Conservation (phyloP, 2,888 invertebrate species). For the Dynastes tityus region DNA sequence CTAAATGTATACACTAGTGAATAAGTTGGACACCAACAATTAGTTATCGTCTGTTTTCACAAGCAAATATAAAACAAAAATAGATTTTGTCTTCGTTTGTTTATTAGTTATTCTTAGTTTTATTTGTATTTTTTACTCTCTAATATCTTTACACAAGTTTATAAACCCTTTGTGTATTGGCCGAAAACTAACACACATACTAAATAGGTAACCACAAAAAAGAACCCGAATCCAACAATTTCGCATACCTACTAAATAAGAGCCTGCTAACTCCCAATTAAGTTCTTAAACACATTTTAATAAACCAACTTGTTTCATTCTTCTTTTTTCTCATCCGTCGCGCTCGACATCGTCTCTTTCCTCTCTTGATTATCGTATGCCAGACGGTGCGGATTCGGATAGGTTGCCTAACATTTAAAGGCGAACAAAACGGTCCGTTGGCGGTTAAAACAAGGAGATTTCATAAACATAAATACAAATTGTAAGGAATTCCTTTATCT, state of each 20-base stretch:
- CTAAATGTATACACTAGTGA: too few relatives aligned
- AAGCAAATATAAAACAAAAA: too few relatives aligned
- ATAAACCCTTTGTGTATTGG: too few relatives aligned
- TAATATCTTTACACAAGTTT: too few relatives aligned
- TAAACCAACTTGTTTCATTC: not conserved
- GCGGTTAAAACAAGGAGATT: slow-evolving; percentile 42
- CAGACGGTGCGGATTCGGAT: not conserved
- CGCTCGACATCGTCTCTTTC: not conserved
- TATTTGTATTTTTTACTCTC: too few relatives aligned
- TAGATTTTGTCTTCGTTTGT: too few relatives aligned
- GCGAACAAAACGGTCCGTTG: not conserved
- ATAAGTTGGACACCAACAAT: too few relatives aligned
- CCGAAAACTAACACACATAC: too few relatives aligned
- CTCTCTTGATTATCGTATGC: not conserved
- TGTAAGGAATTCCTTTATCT: slow-evolving; percentile 54
- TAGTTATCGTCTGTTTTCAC: too few relatives aligned
- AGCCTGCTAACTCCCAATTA: slow-evolving; percentile 1
- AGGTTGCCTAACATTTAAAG: not conserved
- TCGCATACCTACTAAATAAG: not conserved
- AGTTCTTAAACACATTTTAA: slow-evolving; percentile 7
- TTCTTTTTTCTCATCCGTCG: not conserved
- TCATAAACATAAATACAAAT: slow-evolving; percentile 49
- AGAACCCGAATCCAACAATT: not conserved
- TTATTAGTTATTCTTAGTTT: too few relatives aligned
- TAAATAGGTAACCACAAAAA: too few relatives aligned